Percentiles rank a stretch among this genome's conserved stretches.
phyloP scores from a whole-genome alignment of 2,888 invertebrate genomes.

The Agrochola macilenta region DNA sequence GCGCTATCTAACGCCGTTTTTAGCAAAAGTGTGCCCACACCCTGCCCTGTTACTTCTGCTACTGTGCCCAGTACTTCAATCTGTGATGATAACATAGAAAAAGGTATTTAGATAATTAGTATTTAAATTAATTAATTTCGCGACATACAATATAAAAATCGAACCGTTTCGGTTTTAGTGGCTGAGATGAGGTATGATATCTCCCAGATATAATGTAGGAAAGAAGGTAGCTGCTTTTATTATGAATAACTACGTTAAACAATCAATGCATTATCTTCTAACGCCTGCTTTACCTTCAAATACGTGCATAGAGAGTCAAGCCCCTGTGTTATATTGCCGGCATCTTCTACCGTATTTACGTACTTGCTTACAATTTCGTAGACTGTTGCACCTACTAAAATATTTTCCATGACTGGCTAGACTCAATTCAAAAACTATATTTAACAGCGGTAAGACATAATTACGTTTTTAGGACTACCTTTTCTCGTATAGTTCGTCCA shows the following conservation, averaged over 20 bases:
- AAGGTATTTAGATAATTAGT: background rate
- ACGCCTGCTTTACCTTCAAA: background rate
- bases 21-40: slow-evolving; percentile 85
- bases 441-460: background rate
- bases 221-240: background rate
- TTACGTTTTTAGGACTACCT: background rate
- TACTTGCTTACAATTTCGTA: no score
- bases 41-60: slow-evolving; percentile 85
- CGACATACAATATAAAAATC: background rate
- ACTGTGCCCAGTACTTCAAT: slow-evolving; percentile 87
- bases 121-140: no score
- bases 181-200: background rate
- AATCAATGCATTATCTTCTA: background rate
- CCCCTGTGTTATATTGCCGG: background rate
- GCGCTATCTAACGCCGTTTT: slow-evolving; percentile 80
- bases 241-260: background rate
- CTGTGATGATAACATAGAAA: slow-evolving; percentile 69
- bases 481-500: no score
- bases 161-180: background rate
- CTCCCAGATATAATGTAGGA: background rate
- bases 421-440: background rate
- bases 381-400: background rate
- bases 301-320: background rate
- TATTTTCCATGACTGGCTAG: background rate
- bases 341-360: background rate